These are phyloP conservation scores for Neoniphon sammara DNA, from an alignment of 2,797 vertebrate species.

Conservation along the genomic window DNA sequence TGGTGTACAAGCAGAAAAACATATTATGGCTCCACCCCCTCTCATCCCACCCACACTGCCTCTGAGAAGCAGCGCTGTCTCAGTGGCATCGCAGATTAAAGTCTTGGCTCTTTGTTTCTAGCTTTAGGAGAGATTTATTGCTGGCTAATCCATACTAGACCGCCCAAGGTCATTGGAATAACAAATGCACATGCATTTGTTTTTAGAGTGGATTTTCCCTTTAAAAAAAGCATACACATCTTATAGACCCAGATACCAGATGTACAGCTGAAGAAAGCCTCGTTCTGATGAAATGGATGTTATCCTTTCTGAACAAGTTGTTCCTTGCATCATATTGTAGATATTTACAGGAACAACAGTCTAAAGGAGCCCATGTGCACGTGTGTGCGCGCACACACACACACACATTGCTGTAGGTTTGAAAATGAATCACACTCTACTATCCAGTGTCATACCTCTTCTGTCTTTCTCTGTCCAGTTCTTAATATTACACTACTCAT, in stretches of 20 bases:
- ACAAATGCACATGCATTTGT: slow-evolving; percentile 23
- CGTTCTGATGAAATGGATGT: neutral
- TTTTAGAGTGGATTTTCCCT: slow-evolving; percentile 28
- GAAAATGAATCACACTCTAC: slow-evolving; percentile 33
- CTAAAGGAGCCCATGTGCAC: neutral
- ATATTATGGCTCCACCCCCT: neutral
- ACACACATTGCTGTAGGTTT: slow-evolving; percentile 30
- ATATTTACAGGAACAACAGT: slow-evolving; percentile 21
- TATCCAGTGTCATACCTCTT: slow-evolving; percentile 50
- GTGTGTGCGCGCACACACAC: neutral
- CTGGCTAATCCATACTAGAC: slow-evolving; percentile 59
- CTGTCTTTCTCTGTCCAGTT: slow-evolving; percentile 10
- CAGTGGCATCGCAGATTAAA: slow-evolving; percentile 61
- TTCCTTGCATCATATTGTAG: slow-evolving; percentile 38
- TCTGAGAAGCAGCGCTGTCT: slow-evolving; percentile 4
- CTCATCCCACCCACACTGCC: neutral
- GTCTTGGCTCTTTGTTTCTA: slow-evolving; percentile 52
- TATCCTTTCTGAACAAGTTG: slow-evolving; percentile 27
- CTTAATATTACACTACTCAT: slow-evolving; percentile 5
- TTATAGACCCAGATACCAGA: slow-evolving; percentile 18
- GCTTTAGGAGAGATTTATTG: slow-evolving; percentile 62
- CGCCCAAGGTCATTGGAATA: slow-evolving; percentile 58
- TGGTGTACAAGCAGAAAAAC: slow-evolving; percentile 1
- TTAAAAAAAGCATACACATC: neutral
- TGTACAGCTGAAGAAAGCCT: slow-evolving; percentile 2